Evolutionary conservation across 2,797 vertebrate species (phyloP).

Genomic region (Octomys mimax): DNA sequence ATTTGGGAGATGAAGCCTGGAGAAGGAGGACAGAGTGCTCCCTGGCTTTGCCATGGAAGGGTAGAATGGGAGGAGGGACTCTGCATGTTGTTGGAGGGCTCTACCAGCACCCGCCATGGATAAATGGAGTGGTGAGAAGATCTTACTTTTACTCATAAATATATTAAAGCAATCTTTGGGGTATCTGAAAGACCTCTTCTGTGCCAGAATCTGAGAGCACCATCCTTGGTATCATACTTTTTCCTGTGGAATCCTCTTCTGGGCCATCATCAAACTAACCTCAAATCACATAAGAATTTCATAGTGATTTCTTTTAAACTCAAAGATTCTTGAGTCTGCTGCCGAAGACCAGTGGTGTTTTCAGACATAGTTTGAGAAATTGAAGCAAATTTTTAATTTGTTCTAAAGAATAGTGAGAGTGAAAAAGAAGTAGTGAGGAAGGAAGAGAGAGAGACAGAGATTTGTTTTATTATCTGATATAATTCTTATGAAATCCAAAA

Average conservation of each 20-base stretch:
- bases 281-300: neutral
- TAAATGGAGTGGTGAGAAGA: neutral
- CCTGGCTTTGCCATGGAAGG: neutral
- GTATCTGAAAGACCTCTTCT: neutral
- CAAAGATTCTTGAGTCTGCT: neutral
- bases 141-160: neutral
- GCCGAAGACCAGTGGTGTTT: neutral
- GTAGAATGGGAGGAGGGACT: neutral
- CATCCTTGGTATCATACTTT: neutral
- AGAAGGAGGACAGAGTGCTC: neutral
- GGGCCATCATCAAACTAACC: neutral
- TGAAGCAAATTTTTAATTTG: neutral
- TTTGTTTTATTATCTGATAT: neutral
- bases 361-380: neutral
- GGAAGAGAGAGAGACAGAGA: neutral
- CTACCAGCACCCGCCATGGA: neutral
- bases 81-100: neutral
- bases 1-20: neutral
- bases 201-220: neutral
- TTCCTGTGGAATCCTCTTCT: neutral
- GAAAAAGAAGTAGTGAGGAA: neutral
- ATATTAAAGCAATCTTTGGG: neutral
- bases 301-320: neutral
- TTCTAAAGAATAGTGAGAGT: conserved; percentile 40
- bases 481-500: neutral